A percentile compares a stretch with the other conserved stretches of the same genome.
These are phyloP conservation scores for Eidolon dupreanum DNA, from an alignment of 2,797 vertebrate species.

Conservation along the genomic window DNA sequence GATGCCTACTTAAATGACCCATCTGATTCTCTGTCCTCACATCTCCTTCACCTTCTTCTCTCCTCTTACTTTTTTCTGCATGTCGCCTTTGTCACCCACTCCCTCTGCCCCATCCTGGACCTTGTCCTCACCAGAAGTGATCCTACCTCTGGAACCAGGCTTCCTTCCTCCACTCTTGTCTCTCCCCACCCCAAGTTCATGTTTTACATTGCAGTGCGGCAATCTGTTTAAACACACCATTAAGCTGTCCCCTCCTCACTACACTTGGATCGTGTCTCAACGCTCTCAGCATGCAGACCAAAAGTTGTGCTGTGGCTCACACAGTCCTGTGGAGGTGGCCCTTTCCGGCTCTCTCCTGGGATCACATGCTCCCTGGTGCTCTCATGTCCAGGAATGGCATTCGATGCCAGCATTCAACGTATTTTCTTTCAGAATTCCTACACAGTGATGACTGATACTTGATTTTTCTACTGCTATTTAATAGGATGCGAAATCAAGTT, in stretches of 20 bases:
- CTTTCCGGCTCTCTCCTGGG: background rate
- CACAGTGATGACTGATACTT: background rate
- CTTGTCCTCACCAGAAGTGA: background rate
- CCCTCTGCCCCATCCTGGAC: background rate
- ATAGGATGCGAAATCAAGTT: background rate
- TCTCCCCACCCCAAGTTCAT: background rate
- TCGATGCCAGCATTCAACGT: background rate
- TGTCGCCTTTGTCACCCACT: background rate
- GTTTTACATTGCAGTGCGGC: background rate
- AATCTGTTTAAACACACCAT: background rate
- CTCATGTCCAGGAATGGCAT: background rate
- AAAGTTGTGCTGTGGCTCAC: background rate
- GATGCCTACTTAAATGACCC: background rate
- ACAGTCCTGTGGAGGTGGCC: too few species aligned
- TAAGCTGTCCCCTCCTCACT: background rate
- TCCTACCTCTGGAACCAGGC: background rate
- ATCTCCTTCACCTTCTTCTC: background rate
- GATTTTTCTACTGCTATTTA: conserved; percentile 6
- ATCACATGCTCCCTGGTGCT: background rate
- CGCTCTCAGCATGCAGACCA: background rate
- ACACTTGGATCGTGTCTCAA: background rate
- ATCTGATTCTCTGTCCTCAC: background rate
- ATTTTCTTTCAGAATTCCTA: background rate
- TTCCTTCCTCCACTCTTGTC: background rate
- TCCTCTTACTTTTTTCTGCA: background rate